phyloP scores from a whole-genome alignment of 2,888 invertebrate species.

The Ochropleura plecta region DNA sequence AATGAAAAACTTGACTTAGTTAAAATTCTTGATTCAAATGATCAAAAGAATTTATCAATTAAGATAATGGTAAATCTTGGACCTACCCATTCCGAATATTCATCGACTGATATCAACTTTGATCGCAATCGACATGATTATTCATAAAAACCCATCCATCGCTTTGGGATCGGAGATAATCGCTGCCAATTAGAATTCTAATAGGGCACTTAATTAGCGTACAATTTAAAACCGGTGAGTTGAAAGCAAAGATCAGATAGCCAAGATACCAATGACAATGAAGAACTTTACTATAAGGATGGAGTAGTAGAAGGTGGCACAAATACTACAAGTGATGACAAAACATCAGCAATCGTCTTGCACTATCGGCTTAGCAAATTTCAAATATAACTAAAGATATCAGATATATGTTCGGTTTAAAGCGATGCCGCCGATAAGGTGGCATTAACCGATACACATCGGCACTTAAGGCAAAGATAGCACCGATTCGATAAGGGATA shows the following conservation, averaged over 20 bases:
- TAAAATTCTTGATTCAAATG: constrained; percentile 11
- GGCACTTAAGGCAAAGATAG: constrained; percentile 84
- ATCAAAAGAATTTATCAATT: constrained; percentile 55
- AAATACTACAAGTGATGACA: constrained; percentile 31
- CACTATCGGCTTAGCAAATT: constrained; percentile 72
- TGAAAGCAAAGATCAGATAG: constrained; percentile 35
- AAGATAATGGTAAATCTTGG: constrained; percentile 42
- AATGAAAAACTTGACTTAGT: background rate
- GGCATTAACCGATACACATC: constrained; percentile 87
- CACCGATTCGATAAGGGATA: constrained; percentile 80
- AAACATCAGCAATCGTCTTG: constrained; percentile 56
- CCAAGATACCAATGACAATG: constrained; percentile 20
- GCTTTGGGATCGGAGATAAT: constrained; percentile 41
- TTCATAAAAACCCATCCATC: constrained; percentile 52
- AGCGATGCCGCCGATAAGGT: constrained; percentile 82
- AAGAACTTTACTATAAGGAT: constrained; percentile 13
- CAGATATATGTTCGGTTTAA: constrained; percentile 74
- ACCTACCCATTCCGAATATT: constrained; percentile 39
- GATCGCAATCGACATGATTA: constrained; percentile 60
- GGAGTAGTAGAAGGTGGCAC: constrained; percentile 4
- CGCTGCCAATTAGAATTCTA: constrained; percentile 47
- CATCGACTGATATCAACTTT: constrained; percentile 52
- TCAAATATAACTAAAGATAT: constrained; percentile 78
- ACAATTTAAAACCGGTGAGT: constrained; percentile 49
- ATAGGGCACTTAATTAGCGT: constrained; percentile 48